A percentile compares a stretch with the other conserved stretches of the same genome.
Evolutionary conservation across 2,113 vertebrate genomes (phyloP).

Genomic region (Carassius auratus): DNA sequence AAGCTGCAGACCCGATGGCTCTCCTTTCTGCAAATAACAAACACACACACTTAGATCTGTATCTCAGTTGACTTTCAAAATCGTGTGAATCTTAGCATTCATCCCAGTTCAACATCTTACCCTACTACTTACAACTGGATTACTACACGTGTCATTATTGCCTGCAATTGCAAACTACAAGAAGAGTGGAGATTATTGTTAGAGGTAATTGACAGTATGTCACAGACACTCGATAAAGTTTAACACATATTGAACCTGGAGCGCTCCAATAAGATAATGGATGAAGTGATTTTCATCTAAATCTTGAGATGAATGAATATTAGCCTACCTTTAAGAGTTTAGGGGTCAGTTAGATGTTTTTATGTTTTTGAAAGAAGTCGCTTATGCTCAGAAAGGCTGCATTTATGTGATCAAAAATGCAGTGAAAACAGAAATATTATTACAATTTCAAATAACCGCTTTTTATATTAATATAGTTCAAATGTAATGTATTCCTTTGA

Average conservation of each 20-base stretch:
- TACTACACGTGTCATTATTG: not conserved
- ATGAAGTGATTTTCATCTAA: not conserved
- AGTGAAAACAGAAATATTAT: not conserved
- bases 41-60: not conserved
- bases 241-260: not conserved
- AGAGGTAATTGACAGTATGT: not conserved
- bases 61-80: not conserved
- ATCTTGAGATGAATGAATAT: not conserved
- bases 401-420: not conserved
- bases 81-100: not conserved
- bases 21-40: conserved; percentile 66
- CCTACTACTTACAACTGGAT: not conserved
- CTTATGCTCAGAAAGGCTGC: not conserved
- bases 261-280: not conserved
- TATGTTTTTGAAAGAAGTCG: not conserved
- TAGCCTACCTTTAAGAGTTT: not conserved
- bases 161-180: not conserved
- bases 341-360: not conserved
- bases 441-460: too few species aligned
- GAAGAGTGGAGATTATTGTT: not conserved
- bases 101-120: not conserved
- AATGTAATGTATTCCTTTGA: too few species aligned
- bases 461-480: too few species aligned
- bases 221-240: not conserved
- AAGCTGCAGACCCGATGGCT: conserved; percentile 57